A percentile compares a stretch with the other conserved stretches of the same genome.
Conservation (phyloP, 2,113 vertebrate species). For the Solenodon paradoxus region DNA sequence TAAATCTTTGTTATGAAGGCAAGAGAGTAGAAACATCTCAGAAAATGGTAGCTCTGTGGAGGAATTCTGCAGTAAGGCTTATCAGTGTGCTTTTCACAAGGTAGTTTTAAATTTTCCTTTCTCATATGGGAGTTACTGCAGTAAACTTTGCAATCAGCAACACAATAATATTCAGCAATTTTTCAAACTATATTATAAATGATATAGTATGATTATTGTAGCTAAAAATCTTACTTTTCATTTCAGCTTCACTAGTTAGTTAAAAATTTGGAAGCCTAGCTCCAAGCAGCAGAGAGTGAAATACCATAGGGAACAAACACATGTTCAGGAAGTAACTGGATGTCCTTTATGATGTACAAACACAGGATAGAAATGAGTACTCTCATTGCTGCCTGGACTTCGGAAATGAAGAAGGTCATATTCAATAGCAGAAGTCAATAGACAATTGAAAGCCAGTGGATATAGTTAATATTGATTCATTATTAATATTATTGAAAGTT, state of each 20-base stretch:
- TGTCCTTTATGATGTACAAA: constrained; percentile 30
- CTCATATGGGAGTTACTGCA: not conserved
- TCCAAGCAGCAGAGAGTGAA: not conserved
- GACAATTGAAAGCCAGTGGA: constrained; percentile 34
- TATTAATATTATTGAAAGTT: not conserved
- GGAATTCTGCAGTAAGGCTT: not conserved
- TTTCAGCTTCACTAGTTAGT: not conserved
- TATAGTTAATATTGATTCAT: not conserved
- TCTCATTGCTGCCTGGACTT: constrained; percentile 25
- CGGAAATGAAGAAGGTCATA: constrained; percentile 36
- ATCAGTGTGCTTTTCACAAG: not conserved
- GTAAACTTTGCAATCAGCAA: not conserved
- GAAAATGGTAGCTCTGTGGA: not conserved
- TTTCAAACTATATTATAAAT: not conserved
- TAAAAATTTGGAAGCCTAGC: constrained; percentile 20
- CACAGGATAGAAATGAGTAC: not conserved
- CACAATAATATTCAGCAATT: not conserved
- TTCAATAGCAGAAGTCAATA: not conserved
- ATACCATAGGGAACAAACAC: constrained; percentile 23
- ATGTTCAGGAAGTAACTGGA: constrained; percentile 9
- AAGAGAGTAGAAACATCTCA: not conserved
- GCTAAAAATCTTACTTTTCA: not conserved
- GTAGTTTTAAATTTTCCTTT: not conserved
- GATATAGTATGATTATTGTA: not conserved
- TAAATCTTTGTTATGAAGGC: not conserved